phyloP scores from a whole-genome alignment of 2,888 invertebrate species.

The Anthrax anthrax region DNA sequence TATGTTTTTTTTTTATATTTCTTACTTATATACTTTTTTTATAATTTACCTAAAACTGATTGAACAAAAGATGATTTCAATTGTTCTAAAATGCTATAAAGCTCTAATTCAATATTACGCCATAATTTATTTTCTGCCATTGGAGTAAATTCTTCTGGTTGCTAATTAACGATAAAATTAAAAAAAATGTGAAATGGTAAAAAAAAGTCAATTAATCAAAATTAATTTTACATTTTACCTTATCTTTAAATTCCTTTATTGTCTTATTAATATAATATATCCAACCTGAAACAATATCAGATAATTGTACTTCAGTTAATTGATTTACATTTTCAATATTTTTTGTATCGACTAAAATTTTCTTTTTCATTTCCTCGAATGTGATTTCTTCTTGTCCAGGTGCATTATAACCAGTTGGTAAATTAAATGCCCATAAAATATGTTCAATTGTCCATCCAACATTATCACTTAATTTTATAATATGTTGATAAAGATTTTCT shows the following conservation, averaged over 20 bases:
- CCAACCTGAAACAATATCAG: slow-evolving; percentile 38
- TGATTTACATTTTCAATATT: slow-evolving; percentile 21
- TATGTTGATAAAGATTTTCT: slow-evolving; percentile 27
- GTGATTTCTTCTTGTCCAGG: slow-evolving; percentile 30
- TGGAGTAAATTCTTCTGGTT: slow-evolving; percentile 57
- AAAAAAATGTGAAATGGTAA: neutral
- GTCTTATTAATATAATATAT: slow-evolving; percentile 36
- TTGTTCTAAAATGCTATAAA: slow-evolving; percentile 68
- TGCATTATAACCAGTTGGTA: slow-evolving; percentile 30
- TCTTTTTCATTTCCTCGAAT: slow-evolving; percentile 29
- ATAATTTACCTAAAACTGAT: slow-evolving; percentile 19
- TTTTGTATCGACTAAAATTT: slow-evolving; percentile 26
- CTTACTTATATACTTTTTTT: neutral
- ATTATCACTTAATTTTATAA: slow-evolving; percentile 38
- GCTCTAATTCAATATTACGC: slow-evolving; percentile 63
- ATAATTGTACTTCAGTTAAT: slow-evolving; percentile 36
- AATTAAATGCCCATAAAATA: slow-evolving; percentile 28
- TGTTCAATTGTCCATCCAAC: slow-evolving; percentile 36
- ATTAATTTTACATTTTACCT: slow-evolving; percentile 13
- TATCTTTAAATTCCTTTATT: slow-evolving; percentile 23
- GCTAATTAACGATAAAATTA: slow-evolving; percentile 22
- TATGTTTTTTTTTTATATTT: slow-evolving; percentile 15
- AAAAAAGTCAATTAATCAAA: neutral
- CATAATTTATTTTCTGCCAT: slow-evolving; percentile 77
- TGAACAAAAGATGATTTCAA: slow-evolving; percentile 48